These are phyloP conservation scores for Drosophila peninsularis DNA, from an alignment of 2,888 invertebrate genomes.

Conservation along the genomic window DNA sequence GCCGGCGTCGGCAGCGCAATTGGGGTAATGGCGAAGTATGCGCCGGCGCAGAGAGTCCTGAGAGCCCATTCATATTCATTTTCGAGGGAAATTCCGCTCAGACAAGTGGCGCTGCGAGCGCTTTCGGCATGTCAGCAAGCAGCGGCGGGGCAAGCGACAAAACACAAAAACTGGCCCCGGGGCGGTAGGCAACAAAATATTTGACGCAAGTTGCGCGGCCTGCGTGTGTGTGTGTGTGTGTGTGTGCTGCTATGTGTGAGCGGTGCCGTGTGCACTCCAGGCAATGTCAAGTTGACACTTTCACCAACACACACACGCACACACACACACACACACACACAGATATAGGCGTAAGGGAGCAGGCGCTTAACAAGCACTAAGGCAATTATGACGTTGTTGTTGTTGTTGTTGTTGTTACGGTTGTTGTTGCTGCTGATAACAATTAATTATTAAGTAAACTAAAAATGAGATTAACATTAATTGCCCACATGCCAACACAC, in stretches of 20 bases:
- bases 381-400: slow-evolving; percentile 42
- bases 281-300: slow-evolving; percentile 84
- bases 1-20: slow-evolving; percentile 43
- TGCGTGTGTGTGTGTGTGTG: slow-evolving; percentile 38
- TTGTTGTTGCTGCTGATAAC: slow-evolving; percentile 12
- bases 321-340: slow-evolving; percentile 20
- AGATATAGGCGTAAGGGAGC: slow-evolving; percentile 14
- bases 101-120: slow-evolving; percentile 68
- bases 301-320: slow-evolving; percentile 66
- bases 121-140: slow-evolving; percentile 57
- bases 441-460: slow-evolving; percentile 31
- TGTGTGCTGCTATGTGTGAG: slow-evolving; percentile 51
- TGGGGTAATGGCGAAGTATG: slow-evolving; percentile 39
- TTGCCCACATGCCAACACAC: slow-evolving; percentile 3
- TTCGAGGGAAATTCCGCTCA: slow-evolving; percentile 63
- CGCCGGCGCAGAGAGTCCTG: slow-evolving; percentile 33
- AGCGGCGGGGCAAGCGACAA: slow-evolving; percentile 36
- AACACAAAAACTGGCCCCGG: slow-evolving; percentile 56
- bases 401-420: background rate
- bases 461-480: slow-evolving; percentile 15
- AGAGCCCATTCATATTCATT: slow-evolving; percentile 10
- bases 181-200: slow-evolving; percentile 73
- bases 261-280: slow-evolving; percentile 80
- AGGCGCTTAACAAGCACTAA: slow-evolving; percentile 22
- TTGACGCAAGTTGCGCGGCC: slow-evolving; percentile 68